phyloP scores from a whole-genome alignment of 2,888 invertebrate genomes.

The Archips xylosteana region DNA sequence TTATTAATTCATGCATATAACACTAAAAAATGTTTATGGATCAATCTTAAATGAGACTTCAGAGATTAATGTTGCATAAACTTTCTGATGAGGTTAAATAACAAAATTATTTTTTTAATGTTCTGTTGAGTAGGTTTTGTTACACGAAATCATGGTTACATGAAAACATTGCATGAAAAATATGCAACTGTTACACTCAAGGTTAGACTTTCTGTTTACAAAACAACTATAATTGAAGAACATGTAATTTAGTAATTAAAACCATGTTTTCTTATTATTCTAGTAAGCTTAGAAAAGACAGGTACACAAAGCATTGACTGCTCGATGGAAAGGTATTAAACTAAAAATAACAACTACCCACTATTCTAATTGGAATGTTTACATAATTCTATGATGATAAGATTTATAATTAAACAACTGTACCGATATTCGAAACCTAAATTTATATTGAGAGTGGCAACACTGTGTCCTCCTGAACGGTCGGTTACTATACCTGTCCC shows the following conservation, averaged over 20 bases:
- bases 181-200: conserved; percentile 21
- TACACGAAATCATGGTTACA: conserved; percentile 18
- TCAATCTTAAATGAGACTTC: no score
- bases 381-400: conserved; percentile 28
- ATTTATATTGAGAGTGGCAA: no score
- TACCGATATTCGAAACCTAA: no score
- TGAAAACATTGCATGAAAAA: conserved; percentile 35
- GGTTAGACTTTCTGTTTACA: conserved; percentile 35
- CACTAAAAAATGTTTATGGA: no score
- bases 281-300: not conserved
- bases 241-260: not conserved
- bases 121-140: not conserved
- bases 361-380: conserved; percentile 30
- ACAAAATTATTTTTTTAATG: not conserved
- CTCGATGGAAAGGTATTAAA: not conserved
- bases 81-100: no score
- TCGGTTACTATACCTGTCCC: no score
- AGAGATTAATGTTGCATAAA: no score
- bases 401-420: conserved; percentile 32
- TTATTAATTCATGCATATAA: no score
- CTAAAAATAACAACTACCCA: conserved; percentile 35
- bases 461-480: no score
- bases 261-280: not conserved
- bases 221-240: conserved; percentile 18
- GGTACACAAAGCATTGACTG: not conserved